These are phyloP conservation scores for Rostratula benghalensis DNA, from an alignment of 2,113 vertebrate genomes.

Conservation along the genomic window DNA sequence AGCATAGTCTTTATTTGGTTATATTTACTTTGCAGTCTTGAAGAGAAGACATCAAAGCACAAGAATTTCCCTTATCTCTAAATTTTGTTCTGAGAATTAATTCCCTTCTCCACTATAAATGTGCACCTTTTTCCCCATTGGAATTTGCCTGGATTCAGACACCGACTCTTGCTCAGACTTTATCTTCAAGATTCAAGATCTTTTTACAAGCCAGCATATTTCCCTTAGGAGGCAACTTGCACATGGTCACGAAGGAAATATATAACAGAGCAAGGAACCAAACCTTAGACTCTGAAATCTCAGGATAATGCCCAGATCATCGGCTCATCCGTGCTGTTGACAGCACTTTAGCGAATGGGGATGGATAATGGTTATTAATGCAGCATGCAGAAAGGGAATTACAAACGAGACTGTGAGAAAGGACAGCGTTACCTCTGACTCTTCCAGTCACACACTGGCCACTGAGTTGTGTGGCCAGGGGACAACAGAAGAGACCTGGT, in stretches of 20 bases:
- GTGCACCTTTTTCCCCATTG: neutral
- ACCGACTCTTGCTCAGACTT: conserved; percentile 3
- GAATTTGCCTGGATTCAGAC: conserved; percentile 17
- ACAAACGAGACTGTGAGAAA: neutral
- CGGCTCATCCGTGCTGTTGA: neutral
- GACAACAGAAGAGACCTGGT: neutral
- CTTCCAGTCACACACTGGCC: neutral
- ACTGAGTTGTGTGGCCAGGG: too few species aligned
- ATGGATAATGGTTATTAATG: neutral
- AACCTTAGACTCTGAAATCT: neutral
- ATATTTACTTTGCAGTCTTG: neutral
- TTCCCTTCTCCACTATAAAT: neutral
- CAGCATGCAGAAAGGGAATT: neutral
- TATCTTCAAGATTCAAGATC: conserved; percentile 36
- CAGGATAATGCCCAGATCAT: neutral
- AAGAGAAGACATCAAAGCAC: neutral
- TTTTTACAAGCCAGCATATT: neutral
- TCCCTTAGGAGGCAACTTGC: neutral
- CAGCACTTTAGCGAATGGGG: neutral
- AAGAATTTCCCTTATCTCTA: neutral
- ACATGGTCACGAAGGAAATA: neutral
- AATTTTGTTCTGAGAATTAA: neutral
- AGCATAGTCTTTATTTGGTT: neutral
- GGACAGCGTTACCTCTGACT: neutral
- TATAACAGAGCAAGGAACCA: neutral